These are phyloP conservation scores for Aphis gossypii DNA, from an alignment of 1,140 invertebrate species.

Conservation along the genomic window DNA sequence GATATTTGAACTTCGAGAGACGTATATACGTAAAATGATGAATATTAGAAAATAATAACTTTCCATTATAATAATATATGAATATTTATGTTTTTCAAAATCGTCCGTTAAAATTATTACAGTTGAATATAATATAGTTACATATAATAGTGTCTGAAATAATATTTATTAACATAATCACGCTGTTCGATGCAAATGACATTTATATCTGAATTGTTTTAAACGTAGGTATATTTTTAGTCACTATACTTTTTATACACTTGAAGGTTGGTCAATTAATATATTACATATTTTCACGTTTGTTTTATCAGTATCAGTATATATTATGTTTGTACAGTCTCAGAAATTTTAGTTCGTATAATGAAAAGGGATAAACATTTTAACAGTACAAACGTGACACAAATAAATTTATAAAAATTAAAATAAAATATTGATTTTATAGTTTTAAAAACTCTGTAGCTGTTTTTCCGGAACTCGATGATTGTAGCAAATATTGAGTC, in stretches of 20 bases:
- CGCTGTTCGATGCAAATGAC: background rate
- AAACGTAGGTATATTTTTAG: background rate
- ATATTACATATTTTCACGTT: constrained; percentile 16
- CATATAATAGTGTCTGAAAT: background rate
- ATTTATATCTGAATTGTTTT: background rate
- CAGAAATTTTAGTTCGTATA: background rate
- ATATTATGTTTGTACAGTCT: background rate
- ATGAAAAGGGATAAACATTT: background rate
- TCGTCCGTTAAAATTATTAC: background rate
- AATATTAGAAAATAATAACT: background rate
- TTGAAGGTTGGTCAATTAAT: background rate
- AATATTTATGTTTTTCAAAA: background rate
- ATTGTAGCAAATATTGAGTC: background rate
- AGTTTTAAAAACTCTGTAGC: background rate
- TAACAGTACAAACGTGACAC: background rate
- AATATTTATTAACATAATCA: background rate
- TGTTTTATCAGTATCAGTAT: background rate
- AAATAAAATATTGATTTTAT: constrained; percentile 4
- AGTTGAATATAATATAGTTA: too few relatives aligned
- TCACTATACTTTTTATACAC: background rate
- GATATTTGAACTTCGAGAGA: background rate
- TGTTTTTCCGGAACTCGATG: background rate
- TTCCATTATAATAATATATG: background rate
- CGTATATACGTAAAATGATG: background rate
- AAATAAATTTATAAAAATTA: background rate